These are phyloP conservation scores for Scolanthus callimorphus DNA, from an alignment of 92 coral and sea anemone genomes.

Conservation along the genomic window DNA sequence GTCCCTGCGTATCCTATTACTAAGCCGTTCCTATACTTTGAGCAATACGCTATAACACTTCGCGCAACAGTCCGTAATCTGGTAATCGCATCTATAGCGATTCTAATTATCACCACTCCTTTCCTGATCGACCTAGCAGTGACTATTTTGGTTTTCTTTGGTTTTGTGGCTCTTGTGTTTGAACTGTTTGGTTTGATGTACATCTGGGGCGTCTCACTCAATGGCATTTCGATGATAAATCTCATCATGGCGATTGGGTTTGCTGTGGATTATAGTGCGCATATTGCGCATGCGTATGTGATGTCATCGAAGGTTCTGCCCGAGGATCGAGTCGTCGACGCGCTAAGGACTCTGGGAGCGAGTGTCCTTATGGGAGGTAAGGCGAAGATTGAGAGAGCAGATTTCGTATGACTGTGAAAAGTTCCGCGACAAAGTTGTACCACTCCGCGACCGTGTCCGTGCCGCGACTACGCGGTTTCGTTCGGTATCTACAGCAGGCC, in stretches of 20 bases:
- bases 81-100: slow-evolving; percentile 61
- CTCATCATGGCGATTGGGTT: slow-evolving; percentile 93
- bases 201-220: slow-evolving; percentile 80
- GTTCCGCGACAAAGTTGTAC: too few species aligned
- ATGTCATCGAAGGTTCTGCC: slow-evolving; percentile 44
- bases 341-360: slow-evolving; percentile 81
- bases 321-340: slow-evolving; percentile 79
- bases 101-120: slow-evolving; percentile 57
- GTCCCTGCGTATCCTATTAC: slow-evolving; percentile 61
- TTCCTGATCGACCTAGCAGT: slow-evolving; percentile 59
- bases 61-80: slow-evolving; percentile 65
- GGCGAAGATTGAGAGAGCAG: too few species aligned
- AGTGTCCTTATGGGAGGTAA: slow-evolving; percentile 93
- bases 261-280: slow-evolving; percentile 95
- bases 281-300: slow-evolving; percentile 89
- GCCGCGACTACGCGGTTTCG: too few species aligned
- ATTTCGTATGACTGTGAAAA: too few species aligned
- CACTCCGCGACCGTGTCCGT: too few species aligned
- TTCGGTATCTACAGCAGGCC: too few species aligned
- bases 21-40: slow-evolving; percentile 59
- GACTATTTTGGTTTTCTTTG: slow-evolving; percentile 54
- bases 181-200: slow-evolving; percentile 88
- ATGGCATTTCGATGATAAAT: slow-evolving; percentile 87
- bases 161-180: slow-evolving; percentile 72
- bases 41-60: slow-evolving; percentile 61